These are phyloP conservation scores for Stenopsyche tienmushanensis DNA, from an alignment of 1,140 invertebrate species.

Conservation along the genomic window DNA sequence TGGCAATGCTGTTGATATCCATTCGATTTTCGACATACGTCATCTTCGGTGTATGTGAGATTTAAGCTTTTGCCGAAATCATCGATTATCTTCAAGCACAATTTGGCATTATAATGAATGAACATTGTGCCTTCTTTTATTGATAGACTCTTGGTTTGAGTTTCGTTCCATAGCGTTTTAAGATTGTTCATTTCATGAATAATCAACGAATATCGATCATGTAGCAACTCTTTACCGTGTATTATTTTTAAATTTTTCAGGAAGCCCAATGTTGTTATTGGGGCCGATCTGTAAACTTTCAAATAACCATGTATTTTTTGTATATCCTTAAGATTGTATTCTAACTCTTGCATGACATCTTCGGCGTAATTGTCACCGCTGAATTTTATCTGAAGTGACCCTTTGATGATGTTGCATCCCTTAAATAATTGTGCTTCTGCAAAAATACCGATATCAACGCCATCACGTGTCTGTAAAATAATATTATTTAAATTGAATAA, in stretches of 20 bases:
- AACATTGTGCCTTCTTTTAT: slow-evolving; percentile 62
- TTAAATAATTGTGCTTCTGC: slow-evolving; percentile 26
- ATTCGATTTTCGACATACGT: slow-evolving; percentile 65
- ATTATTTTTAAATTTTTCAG: slow-evolving; percentile 60
- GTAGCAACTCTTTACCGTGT: slow-evolving; percentile 41
- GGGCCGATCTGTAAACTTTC: slow-evolving; percentile 65
- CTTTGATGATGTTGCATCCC: slow-evolving; percentile 47
- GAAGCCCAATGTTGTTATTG: slow-evolving; percentile 66
- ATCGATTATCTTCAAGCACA: slow-evolving; percentile 66
- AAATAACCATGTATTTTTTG: slow-evolving; percentile 71
- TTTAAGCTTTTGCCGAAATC: slow-evolving; percentile 52
- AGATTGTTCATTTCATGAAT: slow-evolving; percentile 70
- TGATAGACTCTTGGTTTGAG: slow-evolving; percentile 46
- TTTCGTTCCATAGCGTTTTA: slow-evolving; percentile 58
- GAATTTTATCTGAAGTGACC: slow-evolving; percentile 33
- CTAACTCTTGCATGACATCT: slow-evolving; percentile 67
- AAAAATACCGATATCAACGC: slow-evolving; percentile 14
- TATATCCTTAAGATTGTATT: slow-evolving; percentile 67
- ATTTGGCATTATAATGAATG: slow-evolving; percentile 73
- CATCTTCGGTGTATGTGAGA: slow-evolving; percentile 50
- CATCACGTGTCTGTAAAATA: slow-evolving; percentile 26
- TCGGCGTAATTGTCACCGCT: slow-evolving; percentile 15
- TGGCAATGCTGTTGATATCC: slow-evolving; percentile 70
- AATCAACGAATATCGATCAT: slow-evolving; percentile 62
- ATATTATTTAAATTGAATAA: slow-evolving; percentile 43